Conservation (phyloP, 2,888 invertebrate genomes). For the Thysanoteuthis rhombus region DNA sequence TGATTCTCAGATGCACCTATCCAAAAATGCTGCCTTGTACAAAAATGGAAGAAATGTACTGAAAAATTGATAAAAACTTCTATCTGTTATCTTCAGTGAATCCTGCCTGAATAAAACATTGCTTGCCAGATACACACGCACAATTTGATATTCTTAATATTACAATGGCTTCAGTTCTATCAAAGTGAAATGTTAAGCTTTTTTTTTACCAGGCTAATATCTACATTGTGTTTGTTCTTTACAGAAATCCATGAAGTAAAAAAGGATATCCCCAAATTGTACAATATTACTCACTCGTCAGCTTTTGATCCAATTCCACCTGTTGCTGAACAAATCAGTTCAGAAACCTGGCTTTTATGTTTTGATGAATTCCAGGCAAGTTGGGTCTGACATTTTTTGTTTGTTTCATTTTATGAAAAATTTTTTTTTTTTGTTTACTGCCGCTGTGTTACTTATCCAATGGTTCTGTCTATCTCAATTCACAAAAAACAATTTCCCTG, state of each 20-base stretch:
- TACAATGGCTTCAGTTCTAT: too few species aligned
- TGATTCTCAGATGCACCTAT: too few species aligned
- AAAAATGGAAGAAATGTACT: too few species aligned
- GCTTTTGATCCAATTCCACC: constrained; percentile 94
- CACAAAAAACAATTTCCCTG: too few species aligned
- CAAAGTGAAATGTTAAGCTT: too few species aligned
- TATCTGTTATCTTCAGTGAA: too few species aligned
- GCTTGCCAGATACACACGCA: too few species aligned
- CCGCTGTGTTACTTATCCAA: neutral
- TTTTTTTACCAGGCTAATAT: too few species aligned
- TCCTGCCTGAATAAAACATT: too few species aligned
- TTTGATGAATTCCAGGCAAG: constrained; percentile 96
- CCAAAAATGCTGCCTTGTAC: too few species aligned
- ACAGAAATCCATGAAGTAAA: constrained; percentile 76
- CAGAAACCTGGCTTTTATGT: constrained; percentile 91
- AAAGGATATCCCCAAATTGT: constrained; percentile 66
- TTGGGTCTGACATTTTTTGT: neutral
- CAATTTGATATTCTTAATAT: too few species aligned
- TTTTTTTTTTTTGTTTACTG: neutral
- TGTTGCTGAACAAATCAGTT: constrained; percentile 86
- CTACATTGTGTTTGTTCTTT: constrained; percentile 20
- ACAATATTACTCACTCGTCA: constrained; percentile 72
- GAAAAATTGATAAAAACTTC: too few species aligned
- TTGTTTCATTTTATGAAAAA: neutral
- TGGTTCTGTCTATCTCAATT: neutral